Base-by-base conservation (phyloP, 2,888 invertebrate species). In the Buathra laborator region DNA sequence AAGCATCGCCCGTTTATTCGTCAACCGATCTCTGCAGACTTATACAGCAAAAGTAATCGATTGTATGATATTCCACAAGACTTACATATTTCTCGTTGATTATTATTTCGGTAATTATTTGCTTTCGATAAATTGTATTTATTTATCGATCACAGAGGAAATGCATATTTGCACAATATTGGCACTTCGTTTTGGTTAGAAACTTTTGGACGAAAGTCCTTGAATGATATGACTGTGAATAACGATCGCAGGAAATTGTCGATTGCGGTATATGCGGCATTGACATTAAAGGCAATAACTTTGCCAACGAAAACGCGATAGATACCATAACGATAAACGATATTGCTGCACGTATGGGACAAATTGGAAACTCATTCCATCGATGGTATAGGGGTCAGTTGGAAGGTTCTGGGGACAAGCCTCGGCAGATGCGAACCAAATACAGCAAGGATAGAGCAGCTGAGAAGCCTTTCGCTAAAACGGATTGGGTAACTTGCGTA, bases 401-500 rank as follows among this genome's bases (percentile, higher is more conserved):
- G 37, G 67, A 12, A 51, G 32, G 16, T 48, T 74, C 14, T 12
- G 48, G 70, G 66, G 56, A 59, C 68, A 62, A 56, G 62, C 29
- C 59, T 79, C 48, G 62, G 43, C 67, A 24, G 6, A 37, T 37
- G 37, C 9, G 19, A 19, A 62, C 48, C n/a, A 68, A 68, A 24
- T 44, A 16, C 37, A 56, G 43, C 44, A 56, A 32, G 19, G 64
- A 43, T 24, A 48, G 51, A 78, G 32, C 51, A 56, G 62, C 24
- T 46, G 59, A 48, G 76, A 79, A 76, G 66, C 67, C 53, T 83
- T 37, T 70, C 78, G 79, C 29, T 5, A 74, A 80, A 82, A 84
- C 66, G 67, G 70, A 75, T 85, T 71, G 79, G 81, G 12, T 64
- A 85, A 86, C 64, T 84, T 76, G 43, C 72, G 72, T 74, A 79